Percentiles rank a stretch among this genome's conserved stretches.
Conservation (phyloP, 1,140 invertebrate species). For the Agraylea sexmaculata region DNA sequence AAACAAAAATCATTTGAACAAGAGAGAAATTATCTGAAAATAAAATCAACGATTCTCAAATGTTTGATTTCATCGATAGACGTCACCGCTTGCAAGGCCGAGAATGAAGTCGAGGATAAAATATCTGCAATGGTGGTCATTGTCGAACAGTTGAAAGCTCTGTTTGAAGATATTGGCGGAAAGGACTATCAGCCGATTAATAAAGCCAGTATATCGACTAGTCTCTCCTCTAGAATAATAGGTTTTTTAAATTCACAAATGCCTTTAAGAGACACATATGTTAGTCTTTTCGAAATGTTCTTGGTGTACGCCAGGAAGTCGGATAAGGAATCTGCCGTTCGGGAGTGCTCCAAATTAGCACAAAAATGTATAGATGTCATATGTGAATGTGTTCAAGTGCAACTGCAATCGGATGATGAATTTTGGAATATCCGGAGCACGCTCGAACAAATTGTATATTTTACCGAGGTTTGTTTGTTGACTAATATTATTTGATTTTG, state of each 20-base stretch:
- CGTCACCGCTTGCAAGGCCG: slow-evolving; percentile 22
- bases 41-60: slow-evolving; percentile 30
- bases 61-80: slow-evolving; percentile 26
- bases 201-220: slow-evolving; percentile 22
- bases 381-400: no score
- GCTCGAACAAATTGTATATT: no score
- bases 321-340: slow-evolving; percentile 13
- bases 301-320: slow-evolving; percentile 22
- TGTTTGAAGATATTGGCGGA: slow-evolving; percentile 23
- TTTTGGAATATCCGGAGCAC: no score
- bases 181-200: slow-evolving; percentile 19
- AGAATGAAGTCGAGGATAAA: slow-evolving; percentile 21
- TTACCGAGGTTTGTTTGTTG: no score
- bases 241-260: slow-evolving; percentile 31
- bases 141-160: slow-evolving; percentile 24
- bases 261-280: slow-evolving; percentile 30
- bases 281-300: slow-evolving; percentile 22
- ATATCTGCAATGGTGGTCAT: slow-evolving; percentile 24
- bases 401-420: no score
- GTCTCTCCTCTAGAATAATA: slow-evolving; percentile 31
- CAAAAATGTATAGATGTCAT: no score
- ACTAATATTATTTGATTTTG: no score
- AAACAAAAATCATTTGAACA: slow-evolving; percentile 37
- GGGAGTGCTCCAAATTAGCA: no score
- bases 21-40: slow-evolving; percentile 28